These are phyloP conservation scores for Pachypsylla venusta DNA, from an alignment of 1,140 invertebrate genomes.

Conservation along the genomic window DNA sequence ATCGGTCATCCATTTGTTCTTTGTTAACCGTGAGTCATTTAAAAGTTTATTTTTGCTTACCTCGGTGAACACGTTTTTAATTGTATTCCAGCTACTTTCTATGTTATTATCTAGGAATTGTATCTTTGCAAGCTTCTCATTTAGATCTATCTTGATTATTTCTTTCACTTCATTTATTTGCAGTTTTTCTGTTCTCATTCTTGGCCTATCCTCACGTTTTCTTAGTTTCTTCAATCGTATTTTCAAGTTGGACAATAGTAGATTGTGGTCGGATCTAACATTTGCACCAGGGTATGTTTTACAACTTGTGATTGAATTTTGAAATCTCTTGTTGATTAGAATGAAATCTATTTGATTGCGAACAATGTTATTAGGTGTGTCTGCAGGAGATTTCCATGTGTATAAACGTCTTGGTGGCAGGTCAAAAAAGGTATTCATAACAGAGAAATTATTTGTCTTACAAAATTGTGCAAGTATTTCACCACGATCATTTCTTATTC, in stretches of 20 bases:
- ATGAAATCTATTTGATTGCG: constrained; percentile 30
- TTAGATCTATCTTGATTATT: constrained; percentile 1
- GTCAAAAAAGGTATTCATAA: not conserved
- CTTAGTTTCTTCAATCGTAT: constrained; percentile 1
- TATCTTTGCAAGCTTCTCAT: constrained; percentile 15
- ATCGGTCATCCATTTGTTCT: constrained; percentile 22
- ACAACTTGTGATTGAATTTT: constrained; percentile 23
- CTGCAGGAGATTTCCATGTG: constrained; percentile 27
- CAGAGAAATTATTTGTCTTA: not conserved
- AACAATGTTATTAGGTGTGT: too few species aligned
- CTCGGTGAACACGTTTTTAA: constrained; percentile 8
- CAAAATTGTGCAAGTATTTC: constrained; percentile 19
- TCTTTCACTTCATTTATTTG: not conserved
- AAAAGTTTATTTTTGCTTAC: constrained; percentile 6
- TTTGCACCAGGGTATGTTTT: constrained; percentile 23
- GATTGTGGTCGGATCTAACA: constrained; percentile 26
- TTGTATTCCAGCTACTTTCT: constrained; percentile 4
- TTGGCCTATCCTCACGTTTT: not conserved
- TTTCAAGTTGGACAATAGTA: constrained; percentile 15
- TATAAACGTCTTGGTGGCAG: constrained; percentile 18
- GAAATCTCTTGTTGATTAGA: constrained; percentile 23
- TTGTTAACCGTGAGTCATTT: constrained; percentile 5
- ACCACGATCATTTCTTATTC: constrained; percentile 25
- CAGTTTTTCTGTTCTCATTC: not conserved
- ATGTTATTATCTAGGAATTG: constrained; percentile 7